Conservation (phyloP, 2,113 vertebrate genomes). For the Pseudorectes ferrugineus region DNA sequence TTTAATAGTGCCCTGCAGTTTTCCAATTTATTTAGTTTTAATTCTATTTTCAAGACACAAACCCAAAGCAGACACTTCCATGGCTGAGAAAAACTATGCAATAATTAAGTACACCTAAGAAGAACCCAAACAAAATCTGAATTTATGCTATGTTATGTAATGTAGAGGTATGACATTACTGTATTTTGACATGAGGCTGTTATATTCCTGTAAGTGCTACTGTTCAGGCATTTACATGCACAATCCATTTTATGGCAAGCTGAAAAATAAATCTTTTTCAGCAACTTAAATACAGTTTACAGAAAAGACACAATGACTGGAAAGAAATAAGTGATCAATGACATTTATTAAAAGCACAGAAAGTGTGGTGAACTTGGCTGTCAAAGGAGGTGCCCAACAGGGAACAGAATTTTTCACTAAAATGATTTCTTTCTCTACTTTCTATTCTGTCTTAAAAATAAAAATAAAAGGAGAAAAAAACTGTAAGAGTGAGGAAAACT, state of each 20-base stretch:
- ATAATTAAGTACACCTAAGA: neutral
- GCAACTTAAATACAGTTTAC: neutral
- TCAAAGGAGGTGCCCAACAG: neutral
- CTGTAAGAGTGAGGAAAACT: neutral
- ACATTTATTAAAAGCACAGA: neutral
- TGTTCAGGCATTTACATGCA: neutral
- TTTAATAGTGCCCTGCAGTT: slow-evolving; percentile 28
- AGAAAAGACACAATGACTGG: neutral
- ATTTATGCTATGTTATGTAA: neutral
- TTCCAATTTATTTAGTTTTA: slow-evolving; percentile 28
- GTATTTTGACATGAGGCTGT: neutral
- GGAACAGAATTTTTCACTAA: neutral
- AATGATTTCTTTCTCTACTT: neutral
- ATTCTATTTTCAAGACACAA: slow-evolving; percentile 46
- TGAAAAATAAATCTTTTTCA: neutral
- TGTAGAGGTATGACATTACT: neutral
- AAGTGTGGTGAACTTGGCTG: neutral
- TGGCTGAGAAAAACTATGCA: neutral
- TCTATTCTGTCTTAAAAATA: neutral
- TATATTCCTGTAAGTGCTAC: neutral
- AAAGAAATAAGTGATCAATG: neutral
- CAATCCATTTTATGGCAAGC: neutral
- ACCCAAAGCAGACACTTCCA: neutral
- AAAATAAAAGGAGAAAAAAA: neutral
- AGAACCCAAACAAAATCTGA: neutral